phyloP scores from a whole-genome alignment of 2,797 vertebrate species.

The Arrhamphus sclerolepis region DNA sequence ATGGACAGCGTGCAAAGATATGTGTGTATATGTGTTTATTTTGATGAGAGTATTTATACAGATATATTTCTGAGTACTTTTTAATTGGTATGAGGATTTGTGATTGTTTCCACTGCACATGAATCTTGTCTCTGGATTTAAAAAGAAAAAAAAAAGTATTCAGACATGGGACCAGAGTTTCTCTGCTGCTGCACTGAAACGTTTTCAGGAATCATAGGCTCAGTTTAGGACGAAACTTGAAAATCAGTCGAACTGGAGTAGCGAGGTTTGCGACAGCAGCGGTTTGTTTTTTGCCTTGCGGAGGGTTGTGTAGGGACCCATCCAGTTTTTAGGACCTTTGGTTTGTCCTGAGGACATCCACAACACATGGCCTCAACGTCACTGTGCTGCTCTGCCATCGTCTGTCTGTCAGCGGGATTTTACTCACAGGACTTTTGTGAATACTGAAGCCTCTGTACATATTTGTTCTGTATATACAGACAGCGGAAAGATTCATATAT shows the following conservation, averaged over 20 bases:
- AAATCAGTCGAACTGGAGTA: slow-evolving; percentile 45
- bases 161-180: slow-evolving; percentile 60
- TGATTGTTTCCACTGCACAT: slow-evolving; percentile 47
- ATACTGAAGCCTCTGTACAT: slow-evolving; percentile 64
- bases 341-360: slow-evolving; percentile 44
- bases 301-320: slow-evolving; percentile 48
- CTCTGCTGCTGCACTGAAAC: slow-evolving; percentile 47
- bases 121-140: slow-evolving; percentile 31
- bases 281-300: slow-evolving; percentile 57
- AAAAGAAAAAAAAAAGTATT: slow-evolving; percentile 14
- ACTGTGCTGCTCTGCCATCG: slow-evolving; percentile 63
- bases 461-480: slow-evolving; percentile 69
- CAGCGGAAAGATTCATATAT: slow-evolving; percentile 48
- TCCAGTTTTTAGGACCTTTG: slow-evolving; percentile 50
- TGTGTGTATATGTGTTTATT: slow-evolving; percentile 68
- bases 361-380: slow-evolving; percentile 58
- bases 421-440: slow-evolving; percentile 65
- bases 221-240: slow-evolving; percentile 38
- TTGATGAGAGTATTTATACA: slow-evolving; percentile 75
- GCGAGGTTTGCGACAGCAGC: slow-evolving; percentile 49
- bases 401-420: slow-evolving; percentile 48
- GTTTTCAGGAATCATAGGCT: slow-evolving; percentile 32
- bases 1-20: slow-evolving; percentile 53
- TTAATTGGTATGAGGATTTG: slow-evolving; percentile 56
- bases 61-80: slow-evolving; percentile 73